These are phyloP conservation scores for Cheilosia variabilis DNA, from an alignment of 2,888 invertebrate genomes.

Conservation along the genomic window DNA sequence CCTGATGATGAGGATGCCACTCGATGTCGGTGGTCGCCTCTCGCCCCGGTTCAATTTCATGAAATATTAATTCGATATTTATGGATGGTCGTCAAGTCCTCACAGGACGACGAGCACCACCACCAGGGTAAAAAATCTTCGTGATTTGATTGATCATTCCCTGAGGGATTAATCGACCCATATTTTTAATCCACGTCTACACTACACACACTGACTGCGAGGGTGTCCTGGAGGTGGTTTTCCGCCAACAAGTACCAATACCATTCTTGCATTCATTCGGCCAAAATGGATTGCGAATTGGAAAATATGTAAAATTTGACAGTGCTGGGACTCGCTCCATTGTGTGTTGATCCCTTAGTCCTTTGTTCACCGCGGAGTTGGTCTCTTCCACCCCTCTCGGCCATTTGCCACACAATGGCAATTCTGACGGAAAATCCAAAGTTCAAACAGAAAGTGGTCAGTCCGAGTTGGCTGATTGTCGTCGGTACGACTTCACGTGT, in stretches of 20 bases:
- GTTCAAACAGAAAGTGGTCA: slow-evolving; percentile 75
- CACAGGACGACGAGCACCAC: slow-evolving; percentile 8
- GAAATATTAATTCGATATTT: slow-evolving; percentile 76
- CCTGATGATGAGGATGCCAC: slow-evolving; percentile 31
- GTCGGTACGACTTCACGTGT: neutral
- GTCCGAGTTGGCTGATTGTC: slow-evolving; percentile 40
- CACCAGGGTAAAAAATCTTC: slow-evolving; percentile 43
- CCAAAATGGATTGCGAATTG: slow-evolving; percentile 72
- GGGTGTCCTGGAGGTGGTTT: slow-evolving; percentile 27
- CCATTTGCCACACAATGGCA: slow-evolving; percentile 58
- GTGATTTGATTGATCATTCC: slow-evolving; percentile 83
- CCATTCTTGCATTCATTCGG: slow-evolving; percentile 44
- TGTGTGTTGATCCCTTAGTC: slow-evolving; percentile 73
- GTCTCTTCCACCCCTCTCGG: slow-evolving; percentile 58
- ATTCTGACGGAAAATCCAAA: slow-evolving; percentile 75
- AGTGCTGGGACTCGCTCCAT: slow-evolving; percentile 66
- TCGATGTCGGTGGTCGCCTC: slow-evolving; percentile 10
- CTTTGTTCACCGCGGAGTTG: slow-evolving; percentile 62
- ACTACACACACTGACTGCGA: slow-evolving; percentile 18
- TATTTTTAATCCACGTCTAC: slow-evolving; percentile 57
- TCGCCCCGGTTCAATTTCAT: slow-evolving; percentile 66
- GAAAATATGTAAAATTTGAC: slow-evolving; percentile 73
- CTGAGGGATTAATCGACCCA: slow-evolving; percentile 80
- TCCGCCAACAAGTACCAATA: slow-evolving; percentile 27
- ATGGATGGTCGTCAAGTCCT: slow-evolving; percentile 73